These are phyloP conservation scores for Mastomys coucha DNA, from an alignment of 2,113 vertebrate genomes.

Conservation along the genomic window DNA sequence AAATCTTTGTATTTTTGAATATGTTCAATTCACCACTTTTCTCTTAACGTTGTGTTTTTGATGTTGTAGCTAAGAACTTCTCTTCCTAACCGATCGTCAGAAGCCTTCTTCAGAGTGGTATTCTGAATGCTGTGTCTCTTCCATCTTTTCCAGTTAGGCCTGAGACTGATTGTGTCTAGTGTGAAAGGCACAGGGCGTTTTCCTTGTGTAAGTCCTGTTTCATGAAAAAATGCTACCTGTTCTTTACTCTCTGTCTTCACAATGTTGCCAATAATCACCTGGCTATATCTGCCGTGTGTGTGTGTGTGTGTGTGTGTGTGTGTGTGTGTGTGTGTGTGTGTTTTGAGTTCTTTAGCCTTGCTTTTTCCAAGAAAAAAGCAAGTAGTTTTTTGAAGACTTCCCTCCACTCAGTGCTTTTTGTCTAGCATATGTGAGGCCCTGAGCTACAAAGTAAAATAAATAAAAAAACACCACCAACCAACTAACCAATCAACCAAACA, in stretches of 20 bases:
- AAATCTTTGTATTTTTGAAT: background rate
- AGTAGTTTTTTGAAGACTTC: background rate
- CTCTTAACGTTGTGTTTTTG: constrained; percentile 5
- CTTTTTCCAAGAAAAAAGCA: constrained; percentile 30
- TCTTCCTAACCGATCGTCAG: background rate
- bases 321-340: background rate
- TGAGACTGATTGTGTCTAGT: background rate
- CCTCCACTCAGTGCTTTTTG: background rate
- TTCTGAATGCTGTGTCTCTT: constrained; percentile 25
- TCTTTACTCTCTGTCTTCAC: background rate
- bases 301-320: background rate
- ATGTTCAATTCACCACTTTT: background rate
- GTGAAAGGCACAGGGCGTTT: background rate
- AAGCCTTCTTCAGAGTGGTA: background rate
- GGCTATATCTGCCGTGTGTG: background rate
- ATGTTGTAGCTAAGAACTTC: background rate
- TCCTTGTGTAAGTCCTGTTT: background rate
- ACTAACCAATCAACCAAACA: background rate
- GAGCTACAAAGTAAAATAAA: background rate
- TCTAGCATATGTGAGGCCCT: background rate
- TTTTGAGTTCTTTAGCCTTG: background rate
- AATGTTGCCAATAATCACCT: background rate
- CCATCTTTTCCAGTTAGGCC: constrained; percentile 45
- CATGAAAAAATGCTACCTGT: background rate
- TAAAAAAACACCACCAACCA: background rate